These are phyloP conservation scores for Pelodiscus sinensis DNA, from an alignment of 2,113 vertebrate species.

Conservation along the genomic window DNA sequence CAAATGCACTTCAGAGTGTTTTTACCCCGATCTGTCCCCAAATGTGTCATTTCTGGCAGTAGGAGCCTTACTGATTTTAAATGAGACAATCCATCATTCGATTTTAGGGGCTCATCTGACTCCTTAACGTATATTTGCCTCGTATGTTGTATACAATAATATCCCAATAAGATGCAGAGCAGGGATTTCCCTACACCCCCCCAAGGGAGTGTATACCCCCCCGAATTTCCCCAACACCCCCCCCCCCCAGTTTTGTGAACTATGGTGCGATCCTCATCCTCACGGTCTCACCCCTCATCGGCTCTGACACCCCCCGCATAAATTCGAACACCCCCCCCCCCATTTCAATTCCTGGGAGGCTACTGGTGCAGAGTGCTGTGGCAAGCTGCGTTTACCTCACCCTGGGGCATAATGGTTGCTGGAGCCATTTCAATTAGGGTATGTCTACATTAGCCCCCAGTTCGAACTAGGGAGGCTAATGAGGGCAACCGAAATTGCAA, in stretches of 20 bases:
- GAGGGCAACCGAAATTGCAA: too few relatives aligned
- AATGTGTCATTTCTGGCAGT: not conserved
- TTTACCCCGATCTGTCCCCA: not conserved
- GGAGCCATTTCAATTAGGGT: not conserved
- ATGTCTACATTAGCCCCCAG: too few relatives aligned
- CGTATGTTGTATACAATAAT: not conserved
- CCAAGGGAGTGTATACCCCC: too few relatives aligned
- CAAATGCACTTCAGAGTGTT: not conserved
- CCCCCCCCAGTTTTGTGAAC: too few relatives aligned
- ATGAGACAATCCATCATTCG: not conserved
- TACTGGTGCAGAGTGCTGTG: not conserved
- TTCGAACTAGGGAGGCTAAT: too few relatives aligned
- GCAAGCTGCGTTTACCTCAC: not conserved
- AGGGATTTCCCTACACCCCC: too few relatives aligned
- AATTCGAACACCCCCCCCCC: too few relatives aligned
- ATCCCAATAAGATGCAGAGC: not conserved
- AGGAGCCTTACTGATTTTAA: not conserved
- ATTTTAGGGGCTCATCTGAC: not conserved
- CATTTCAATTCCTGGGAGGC: too few relatives aligned
- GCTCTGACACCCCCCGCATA: too few relatives aligned
- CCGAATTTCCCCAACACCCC: too few relatives aligned
- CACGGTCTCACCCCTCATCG: too few relatives aligned
- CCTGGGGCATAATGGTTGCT: not conserved
- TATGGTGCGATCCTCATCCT: too few relatives aligned
- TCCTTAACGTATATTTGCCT: not conserved